A percentile compares a stretch with the other conserved stretches of the same genome.
Evolutionary conservation across 2,113 vertebrate species (phyloP).

Genomic region (Esox niger): DNA sequence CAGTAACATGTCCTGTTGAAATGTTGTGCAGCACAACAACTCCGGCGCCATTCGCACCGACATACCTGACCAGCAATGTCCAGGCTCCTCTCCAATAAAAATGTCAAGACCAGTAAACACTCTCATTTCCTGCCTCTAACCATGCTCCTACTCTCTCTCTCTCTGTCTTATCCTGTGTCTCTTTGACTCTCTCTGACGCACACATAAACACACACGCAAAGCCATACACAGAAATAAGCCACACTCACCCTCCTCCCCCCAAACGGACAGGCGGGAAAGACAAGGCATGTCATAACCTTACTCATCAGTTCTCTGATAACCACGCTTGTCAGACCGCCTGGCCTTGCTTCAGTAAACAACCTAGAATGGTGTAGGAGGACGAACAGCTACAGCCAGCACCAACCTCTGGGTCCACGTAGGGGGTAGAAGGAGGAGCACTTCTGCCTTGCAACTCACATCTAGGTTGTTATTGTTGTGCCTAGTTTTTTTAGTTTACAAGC

Average conservation of each 20-base stretch:
- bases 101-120: conserved; percentile 42
- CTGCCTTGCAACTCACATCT: conserved; percentile 4
- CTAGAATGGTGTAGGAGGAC: conserved; percentile 26
- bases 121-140: background rate
- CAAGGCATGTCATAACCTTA: conserved; percentile 46
- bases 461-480: background rate
- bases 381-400: conserved; percentile 22
- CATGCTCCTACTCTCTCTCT: background rate
- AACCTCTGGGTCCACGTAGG: conserved; percentile 8
- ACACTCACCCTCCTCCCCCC: conserved; percentile 25
- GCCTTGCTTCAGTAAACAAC: conserved; percentile 55
- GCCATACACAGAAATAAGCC: background rate
- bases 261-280: conserved; percentile 20
- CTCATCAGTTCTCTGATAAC: conserved; percentile 38
- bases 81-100: conserved; percentile 34
- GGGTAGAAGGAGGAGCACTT: conserved; percentile 12
- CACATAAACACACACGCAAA: conserved; percentile 4
- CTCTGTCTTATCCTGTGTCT: background rate
- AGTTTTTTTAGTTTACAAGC: background rate
- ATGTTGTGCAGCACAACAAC: background rate
- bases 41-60: conserved; percentile 16
- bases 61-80: conserved; percentile 36
- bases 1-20: conserved; percentile 33
- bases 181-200: conserved; percentile 7
- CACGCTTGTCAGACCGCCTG: conserved; percentile 43